These are phyloP conservation scores for Chironomus tentans DNA, from an alignment of 2,888 invertebrate genomes.

Conservation along the genomic window DNA sequence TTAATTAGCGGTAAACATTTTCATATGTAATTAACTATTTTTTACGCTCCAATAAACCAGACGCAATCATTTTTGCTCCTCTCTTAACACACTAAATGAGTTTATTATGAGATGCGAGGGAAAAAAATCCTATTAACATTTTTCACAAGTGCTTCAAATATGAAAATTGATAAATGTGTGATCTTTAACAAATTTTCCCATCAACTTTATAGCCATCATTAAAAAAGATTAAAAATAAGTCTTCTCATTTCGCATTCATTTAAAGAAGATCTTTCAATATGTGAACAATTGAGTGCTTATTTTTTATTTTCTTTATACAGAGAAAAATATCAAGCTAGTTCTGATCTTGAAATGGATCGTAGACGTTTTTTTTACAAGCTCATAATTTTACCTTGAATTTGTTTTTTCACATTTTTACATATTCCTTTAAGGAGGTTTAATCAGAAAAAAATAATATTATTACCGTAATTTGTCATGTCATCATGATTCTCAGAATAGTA, in stretches of 20 bases:
- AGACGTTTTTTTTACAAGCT: no score
- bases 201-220: slow-evolving; percentile 8
- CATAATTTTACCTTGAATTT: no score
- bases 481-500: no score
- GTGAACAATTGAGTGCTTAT: no score
- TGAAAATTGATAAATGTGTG: slow-evolving; percentile 7
- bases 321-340: no score
- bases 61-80: background rate
- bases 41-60: background rate
- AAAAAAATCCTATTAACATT: background rate
- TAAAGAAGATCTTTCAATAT: background rate
- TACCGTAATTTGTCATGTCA: no score
- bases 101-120: background rate
- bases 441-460: no score
- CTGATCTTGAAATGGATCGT: no score
- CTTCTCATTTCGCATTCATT: background rate
- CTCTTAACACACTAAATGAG: background rate
- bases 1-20: background rate
- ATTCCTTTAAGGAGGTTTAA: no score
- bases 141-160: background rate
- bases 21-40: background rate
- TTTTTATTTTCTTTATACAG: no score
- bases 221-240: background rate
- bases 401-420: no score
- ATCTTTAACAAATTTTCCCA: slow-evolving; percentile 7